Base-by-base conservation (phyloP, 2,888 invertebrate species). In the Galeopsomyia nigrocyanea region DNA sequence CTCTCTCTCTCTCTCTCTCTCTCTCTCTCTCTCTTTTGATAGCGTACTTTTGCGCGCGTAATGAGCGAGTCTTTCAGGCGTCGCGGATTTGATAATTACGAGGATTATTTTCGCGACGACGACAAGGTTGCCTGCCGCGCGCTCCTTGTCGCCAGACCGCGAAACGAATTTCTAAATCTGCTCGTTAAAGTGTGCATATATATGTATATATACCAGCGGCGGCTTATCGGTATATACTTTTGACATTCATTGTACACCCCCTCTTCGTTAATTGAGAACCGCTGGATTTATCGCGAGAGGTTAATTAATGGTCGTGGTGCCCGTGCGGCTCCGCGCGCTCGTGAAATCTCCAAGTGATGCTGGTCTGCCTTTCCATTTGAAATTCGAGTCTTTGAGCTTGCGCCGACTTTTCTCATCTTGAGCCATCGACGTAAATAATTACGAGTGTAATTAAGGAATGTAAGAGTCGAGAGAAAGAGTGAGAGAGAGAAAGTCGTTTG, bases 81-180 rank as follows among this genome's bases (percentile, higher is more conserved):
- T 73, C 80, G 80, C 79, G 80, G 83, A 86, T 85, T 86, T 84
- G 82, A 85, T 85, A 86, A 85, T 86, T 85, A 85, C 80, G 82
- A 80, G 83, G 82, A 85, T 86, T 85, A 85, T 85, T 83, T n/a
- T 81, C 76, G 80, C 69, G 73, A 68, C 71, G 51, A 26, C 26
- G 26, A n/a, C n/a, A n/a, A 68, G 70, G 67, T 74, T 26, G 21
- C 47, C 17, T n/a, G 19, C 58, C 5, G 26, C 5, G 26, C 51
- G 56, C 73, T 75, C 75, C 83, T 85, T 82, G 80, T 84, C 85
- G 80, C 82, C 83, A 85, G 86, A 85, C 85, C 85, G 85, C 85
- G 82, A 84, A 82, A 83, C 82, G 39, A 83, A 82, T 39, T 82
- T 82, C 79, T 73, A 82, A 84, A 82, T 82, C 82, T 81, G 80